These are phyloP conservation scores for Aphis gossypii DNA, from an alignment of 1,140 invertebrate species.

Conservation along the genomic window DNA sequence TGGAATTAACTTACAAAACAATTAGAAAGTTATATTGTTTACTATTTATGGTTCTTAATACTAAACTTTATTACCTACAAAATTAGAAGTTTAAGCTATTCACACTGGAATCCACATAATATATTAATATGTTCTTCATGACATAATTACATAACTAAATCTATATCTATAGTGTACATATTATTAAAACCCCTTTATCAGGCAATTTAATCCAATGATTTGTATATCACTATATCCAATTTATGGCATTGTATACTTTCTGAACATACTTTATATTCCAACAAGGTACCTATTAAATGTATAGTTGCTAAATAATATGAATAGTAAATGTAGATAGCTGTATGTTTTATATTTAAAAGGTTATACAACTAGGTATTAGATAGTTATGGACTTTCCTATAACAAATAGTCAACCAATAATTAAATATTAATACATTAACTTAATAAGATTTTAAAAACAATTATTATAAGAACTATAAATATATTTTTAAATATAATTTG, in stretches of 20 bases:
- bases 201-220: not conserved
- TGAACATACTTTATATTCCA: not conserved
- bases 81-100: not conserved
- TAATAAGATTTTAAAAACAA: too few relatives aligned
- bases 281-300: not conserved
- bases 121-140: not conserved
- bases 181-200: not conserved
- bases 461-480: too few relatives aligned
- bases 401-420: too few relatives aligned
- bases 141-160: not conserved
- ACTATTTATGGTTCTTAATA: not conserved
- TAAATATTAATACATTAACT: too few relatives aligned
- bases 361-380: not conserved
- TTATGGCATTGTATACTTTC: not conserved
- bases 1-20: not conserved
- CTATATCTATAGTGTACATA: not conserved
- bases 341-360: not conserved
- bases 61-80: not conserved
- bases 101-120: not conserved
- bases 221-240: not conserved
- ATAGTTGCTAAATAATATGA: not conserved
- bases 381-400: too few relatives aligned
- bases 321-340: not conserved
- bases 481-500: too few relatives aligned
- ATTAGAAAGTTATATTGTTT: constrained; percentile 11